A percentile compares a stretch with the other conserved stretches of the same genome.
Evolutionary conservation across 1,140 invertebrate species (phyloP).

Genomic region (Euglossa dilemma): DNA sequence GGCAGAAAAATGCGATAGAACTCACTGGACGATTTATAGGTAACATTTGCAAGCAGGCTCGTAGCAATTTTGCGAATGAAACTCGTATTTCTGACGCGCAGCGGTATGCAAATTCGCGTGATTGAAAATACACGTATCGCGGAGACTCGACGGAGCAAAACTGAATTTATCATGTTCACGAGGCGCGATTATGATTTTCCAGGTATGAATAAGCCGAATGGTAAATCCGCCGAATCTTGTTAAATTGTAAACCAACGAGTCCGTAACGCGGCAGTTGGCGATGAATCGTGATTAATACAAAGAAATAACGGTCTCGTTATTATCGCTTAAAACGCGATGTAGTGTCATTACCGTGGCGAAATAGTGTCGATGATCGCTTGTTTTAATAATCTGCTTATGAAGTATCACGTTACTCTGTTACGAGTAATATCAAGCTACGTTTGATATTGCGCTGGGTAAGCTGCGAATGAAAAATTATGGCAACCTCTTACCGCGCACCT

Average conservation of each 20-base stretch:
- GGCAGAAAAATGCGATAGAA: not conserved
- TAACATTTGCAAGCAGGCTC: not conserved
- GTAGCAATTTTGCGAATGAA: not conserved
- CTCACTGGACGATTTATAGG: not conserved
- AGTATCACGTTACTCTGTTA: conserved; percentile 13
- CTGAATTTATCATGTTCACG: conserved; percentile 8
- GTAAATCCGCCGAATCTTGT: conserved; percentile 35
- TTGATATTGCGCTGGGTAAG: not conserved
- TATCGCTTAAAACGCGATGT: conserved; percentile 24
- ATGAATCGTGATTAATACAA: conserved; percentile 23
- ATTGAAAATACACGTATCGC: conserved; percentile 4
- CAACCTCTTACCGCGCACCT: not conserved
- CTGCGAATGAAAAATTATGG: conserved; percentile 30
- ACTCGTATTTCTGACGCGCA: not conserved
- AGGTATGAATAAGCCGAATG: not conserved
- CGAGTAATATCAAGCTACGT: conserved; percentile 6
- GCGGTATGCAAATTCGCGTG: not conserved
- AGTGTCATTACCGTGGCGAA: conserved; percentile 1
- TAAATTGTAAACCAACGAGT: conserved; percentile 33
- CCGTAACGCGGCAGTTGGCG: not conserved
- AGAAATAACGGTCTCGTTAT: conserved; percentile 33
- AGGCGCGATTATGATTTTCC: not conserved
- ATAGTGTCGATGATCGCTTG: conserved; percentile 27
- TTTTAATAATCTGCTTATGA: conserved; percentile 40
- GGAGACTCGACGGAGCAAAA: not conserved